These are phyloP conservation scores for Bergia sp. DNA, from an alignment of 92 coral and sea anemone genomes.

Conservation along the genomic window DNA sequence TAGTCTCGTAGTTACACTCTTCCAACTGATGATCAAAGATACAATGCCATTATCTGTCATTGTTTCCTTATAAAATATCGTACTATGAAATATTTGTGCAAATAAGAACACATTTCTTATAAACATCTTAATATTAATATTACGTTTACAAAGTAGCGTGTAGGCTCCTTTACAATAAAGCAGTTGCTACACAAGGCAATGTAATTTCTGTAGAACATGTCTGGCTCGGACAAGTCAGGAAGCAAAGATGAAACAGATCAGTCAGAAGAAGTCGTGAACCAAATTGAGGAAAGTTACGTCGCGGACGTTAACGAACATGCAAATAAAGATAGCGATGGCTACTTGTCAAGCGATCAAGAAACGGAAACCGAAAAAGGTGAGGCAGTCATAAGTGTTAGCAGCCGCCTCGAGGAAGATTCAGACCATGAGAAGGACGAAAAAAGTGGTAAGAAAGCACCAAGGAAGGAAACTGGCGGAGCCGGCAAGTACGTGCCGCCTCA, in stretches of 20 bases:
- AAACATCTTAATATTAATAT: no score
- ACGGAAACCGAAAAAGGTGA: constrained; percentile 1
- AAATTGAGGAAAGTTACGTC: neutral
- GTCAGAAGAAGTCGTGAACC: constrained; percentile 23
- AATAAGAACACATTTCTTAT: no score
- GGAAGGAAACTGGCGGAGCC: constrained; percentile 2
- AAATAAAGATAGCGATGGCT: constrained; percentile 30
- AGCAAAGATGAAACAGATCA: neutral
- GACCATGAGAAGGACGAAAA: neutral
- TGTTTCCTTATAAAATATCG: no score
- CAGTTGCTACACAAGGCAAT: neutral
- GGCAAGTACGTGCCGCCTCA: constrained; percentile 91
- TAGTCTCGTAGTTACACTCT: no score
- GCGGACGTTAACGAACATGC: constrained; percentile 5
- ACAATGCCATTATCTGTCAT: no score
- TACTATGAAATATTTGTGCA: no score
- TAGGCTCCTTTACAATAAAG: neutral
- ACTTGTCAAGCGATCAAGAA: constrained; percentile 23
- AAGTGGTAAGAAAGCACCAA: neutral
- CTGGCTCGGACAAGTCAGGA: neutral
- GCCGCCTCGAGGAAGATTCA: neutral
- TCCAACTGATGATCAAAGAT: no score
- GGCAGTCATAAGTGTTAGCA: neutral
- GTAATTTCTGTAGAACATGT: neutral
- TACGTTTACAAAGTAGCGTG: neutral